Base-by-base conservation (phyloP, 2,888 invertebrate species). In the Drosophila meridiana region DNA sequence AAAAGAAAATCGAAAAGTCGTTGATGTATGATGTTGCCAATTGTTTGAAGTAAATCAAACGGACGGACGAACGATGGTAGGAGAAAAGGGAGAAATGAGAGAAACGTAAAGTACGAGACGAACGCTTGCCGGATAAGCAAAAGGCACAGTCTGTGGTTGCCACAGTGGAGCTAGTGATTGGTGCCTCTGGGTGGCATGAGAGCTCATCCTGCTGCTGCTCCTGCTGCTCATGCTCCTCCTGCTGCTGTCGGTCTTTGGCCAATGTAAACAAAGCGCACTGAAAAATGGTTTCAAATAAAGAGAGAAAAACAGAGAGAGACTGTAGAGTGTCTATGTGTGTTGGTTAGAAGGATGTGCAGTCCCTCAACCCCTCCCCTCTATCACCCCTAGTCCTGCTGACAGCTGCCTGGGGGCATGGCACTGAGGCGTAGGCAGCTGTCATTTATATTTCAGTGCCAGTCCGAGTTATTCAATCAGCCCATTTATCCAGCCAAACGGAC, bases 21-120 rank as follows among this genome's bases (percentile, higher is more conserved):
- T 89, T 89, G 87, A 89, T 87, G 87, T 89, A 89, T 89, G 87
- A 89, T 87, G 87, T 88, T 89, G 86, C 88, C 89, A 87, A 87
- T 87, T 89, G 87, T 88, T 88, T 82, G 87, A 87, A 87, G 84
- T 87, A 87, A 87, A 87, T 87, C 88, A 87, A 89, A 86, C 76
- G 82, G 56, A 30, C 56, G 40, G 4, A 14, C 14, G 42, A n/a
- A 7, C 7, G 42, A n/a, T 2, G 26, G 6, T 20, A 20, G 6
- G 2, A 13, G 26, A n/a, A 42, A 3, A n/a, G 40, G 40, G 20
- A 20, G 20, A 20, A 20, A 20, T 20, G 20, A 20, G 20, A 20
- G 20, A 20, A 20, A 20, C 20, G 20, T 20, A 20, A 40, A 3
- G n/a, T 20, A 20, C 14, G 61, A 67, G 61, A 52, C 45, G 50